These are phyloP conservation scores for Linnaemya vulpina DNA, from an alignment of 2,888 invertebrate genomes.

Conservation along the genomic window DNA sequence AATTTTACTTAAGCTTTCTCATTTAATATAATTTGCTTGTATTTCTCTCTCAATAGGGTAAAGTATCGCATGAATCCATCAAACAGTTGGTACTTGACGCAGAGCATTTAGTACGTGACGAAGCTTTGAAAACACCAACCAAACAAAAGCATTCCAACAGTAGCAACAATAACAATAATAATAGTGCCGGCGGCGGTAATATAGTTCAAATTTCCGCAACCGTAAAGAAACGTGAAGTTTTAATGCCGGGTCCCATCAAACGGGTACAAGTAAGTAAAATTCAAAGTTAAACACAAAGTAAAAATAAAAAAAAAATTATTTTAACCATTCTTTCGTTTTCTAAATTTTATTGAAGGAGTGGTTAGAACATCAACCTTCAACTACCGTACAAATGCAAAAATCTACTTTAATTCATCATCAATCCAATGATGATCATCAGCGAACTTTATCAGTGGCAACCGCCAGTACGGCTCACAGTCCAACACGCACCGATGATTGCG, in stretches of 20 bases:
- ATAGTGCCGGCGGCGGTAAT: constrained; percentile 49
- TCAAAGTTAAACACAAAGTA: constrained; percentile 2
- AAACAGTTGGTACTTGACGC: constrained; percentile 91
- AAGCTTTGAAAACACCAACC: constrained; percentile 81
- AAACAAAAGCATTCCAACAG: constrained; percentile 78
- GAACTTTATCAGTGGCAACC: not conserved
- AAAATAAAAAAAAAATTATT: not conserved
- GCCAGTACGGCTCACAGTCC: constrained; percentile 37
- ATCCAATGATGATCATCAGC: constrained; percentile 37
- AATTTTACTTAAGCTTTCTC: constrained; percentile 44
- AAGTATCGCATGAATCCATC: constrained; percentile 86
- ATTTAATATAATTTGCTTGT: constrained; percentile 28
- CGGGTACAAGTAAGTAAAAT: constrained; percentile 81
- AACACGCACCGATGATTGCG: constrained; percentile 85
- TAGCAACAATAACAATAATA: constrained; percentile 73
- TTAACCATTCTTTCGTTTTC: not conserved
- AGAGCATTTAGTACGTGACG: constrained; percentile 89
- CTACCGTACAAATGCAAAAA: constrained; percentile 74
- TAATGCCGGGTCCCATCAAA: constrained; percentile 82
- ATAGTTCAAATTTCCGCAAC: constrained; percentile 81
- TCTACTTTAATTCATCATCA: constrained; percentile 65
- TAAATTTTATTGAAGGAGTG: constrained; percentile 78
- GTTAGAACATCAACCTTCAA: constrained; percentile 82
- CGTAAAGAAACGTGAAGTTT: constrained; percentile 81
- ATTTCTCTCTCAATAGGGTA: constrained; percentile 75